These are phyloP conservation scores for Labeo calbasu DNA, from an alignment of 2,797 vertebrate species.

Conservation along the genomic window DNA sequence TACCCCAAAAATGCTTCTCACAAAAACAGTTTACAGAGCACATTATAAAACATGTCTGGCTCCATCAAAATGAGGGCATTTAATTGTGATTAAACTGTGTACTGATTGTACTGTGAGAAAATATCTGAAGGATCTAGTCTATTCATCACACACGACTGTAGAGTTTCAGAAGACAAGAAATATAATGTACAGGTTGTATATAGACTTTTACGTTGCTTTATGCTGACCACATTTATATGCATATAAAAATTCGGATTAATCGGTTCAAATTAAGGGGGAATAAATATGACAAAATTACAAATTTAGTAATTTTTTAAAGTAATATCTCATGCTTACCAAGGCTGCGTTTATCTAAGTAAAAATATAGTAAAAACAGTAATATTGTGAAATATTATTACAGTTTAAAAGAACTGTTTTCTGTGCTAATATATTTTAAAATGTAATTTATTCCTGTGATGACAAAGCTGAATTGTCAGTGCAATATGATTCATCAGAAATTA, in stretches of 20 bases:
- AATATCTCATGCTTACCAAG: not conserved
- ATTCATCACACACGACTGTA: not conserved
- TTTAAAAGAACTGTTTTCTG: not conserved
- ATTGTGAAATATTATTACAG: not conserved
- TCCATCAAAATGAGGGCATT: not conserved
- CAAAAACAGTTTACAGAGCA: slow-evolving; percentile 17
- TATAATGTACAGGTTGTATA: not conserved
- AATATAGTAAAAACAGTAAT: not conserved
- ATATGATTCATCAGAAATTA: not conserved
- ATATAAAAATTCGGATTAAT: not conserved
- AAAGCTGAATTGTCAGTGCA: not conserved
- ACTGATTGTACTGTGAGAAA: not conserved
- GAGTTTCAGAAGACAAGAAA: not conserved
- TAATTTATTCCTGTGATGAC: too few species aligned
- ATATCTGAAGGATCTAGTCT: not conserved
- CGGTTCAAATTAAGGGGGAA: not conserved
- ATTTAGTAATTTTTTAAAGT: not conserved
- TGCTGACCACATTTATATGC: not conserved
- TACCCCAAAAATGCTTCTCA: slow-evolving; percentile 16
- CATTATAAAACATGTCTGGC: slow-evolving; percentile 26
- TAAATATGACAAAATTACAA: not conserved
- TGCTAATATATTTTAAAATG: too few species aligned
- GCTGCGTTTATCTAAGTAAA: not conserved
- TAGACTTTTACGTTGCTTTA: not conserved
- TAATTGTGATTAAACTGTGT: not conserved